These are phyloP conservation scores for Sesia bembeciformis DNA, from an alignment of 2,888 invertebrate genomes.

Conservation along the genomic window DNA sequence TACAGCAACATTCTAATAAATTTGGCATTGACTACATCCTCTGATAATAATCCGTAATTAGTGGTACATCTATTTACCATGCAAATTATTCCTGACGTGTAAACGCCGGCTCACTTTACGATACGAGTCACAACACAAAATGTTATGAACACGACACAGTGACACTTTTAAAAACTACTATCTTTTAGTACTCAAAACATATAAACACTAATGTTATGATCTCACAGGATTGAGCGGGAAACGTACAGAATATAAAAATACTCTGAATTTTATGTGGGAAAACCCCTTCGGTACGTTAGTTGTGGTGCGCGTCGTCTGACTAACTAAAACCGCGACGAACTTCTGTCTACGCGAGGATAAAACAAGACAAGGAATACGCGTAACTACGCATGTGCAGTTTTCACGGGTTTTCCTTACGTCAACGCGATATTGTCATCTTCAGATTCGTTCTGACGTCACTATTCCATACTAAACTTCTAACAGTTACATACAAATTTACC, in stretches of 20 bases:
- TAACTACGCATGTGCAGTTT: conserved; percentile 62
- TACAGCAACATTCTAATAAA: conserved; percentile 10
- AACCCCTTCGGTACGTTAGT: conserved; percentile 50
- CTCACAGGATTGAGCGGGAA: conserved; percentile 2
- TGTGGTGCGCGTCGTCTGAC: conserved; percentile 48
- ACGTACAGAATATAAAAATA: neutral
- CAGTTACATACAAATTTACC: no score
- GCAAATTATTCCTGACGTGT: conserved; percentile 24
- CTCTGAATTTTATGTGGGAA: conserved; percentile 3
- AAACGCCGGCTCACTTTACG: conserved; percentile 20
- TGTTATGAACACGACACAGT: neutral
- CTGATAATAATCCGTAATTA: conserved; percentile 24
- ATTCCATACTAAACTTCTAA: no score
- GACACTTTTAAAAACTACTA: neutral
- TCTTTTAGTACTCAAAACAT: neutral
- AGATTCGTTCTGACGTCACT: no score
- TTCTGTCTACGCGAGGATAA: neutral
- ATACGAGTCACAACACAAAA: neutral
- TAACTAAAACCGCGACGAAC: conserved; percentile 2
- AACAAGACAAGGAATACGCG: conserved; percentile 6
- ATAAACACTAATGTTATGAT: neutral
- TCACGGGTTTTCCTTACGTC: conserved; percentile 38
- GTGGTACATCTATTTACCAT: conserved; percentile 34
- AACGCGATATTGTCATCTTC: no score
- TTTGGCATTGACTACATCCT: conserved; percentile 50